Base-by-base conservation (phyloP, 2,888 invertebrate species). In the Phymatocera aterrima region DNA sequence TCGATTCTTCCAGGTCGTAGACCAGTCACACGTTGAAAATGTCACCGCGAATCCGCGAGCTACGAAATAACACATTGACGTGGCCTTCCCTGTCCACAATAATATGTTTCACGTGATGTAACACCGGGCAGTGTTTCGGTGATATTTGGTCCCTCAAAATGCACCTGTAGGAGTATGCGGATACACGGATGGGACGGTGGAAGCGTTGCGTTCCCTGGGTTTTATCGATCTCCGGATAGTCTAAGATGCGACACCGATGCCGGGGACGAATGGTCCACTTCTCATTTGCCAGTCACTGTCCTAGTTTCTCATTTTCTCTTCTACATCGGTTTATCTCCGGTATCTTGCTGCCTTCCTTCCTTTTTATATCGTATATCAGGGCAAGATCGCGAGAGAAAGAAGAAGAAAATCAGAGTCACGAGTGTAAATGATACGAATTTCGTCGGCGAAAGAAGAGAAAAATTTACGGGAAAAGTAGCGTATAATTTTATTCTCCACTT, bases 401-500 rank as follows among this genome's bases (percentile, higher is more conserved):
- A 15, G 8, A 40, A 8, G 28, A 57, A 57, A 28, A 2, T 54
- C 3, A 3, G 28, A 18, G 21, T 24, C 5, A 15, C n/a, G 15
- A 15, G 48, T n/a, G n/a, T n/a, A n/a, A n/a, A n/a, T n/a, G 48
- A n/a, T 2, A 12, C 1, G 24, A 21, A 57, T 5, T 40, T 5
- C 8, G 40, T 5, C 5, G 40, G 8, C 4, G 8, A 40, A 40
- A 5, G 8, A 4, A 40, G 40, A 40, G 60, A 21, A 28, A 2
- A 60, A 60, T 21, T 60, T 60, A 37, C 15, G 37, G 34, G 15
- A 43, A 21, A n/a, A 51, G 43, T 72, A n/a, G n/a, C 18, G 48
- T 31, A 34, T 72, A 72, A 72, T 72, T 72, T 34, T 12, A 48
- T 72, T 72, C 72, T 51, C 21, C 51, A 21, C 51, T 72, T 72